Conservation (phyloP, 2,113 vertebrate species). For the Eonycteris spelaea region DNA sequence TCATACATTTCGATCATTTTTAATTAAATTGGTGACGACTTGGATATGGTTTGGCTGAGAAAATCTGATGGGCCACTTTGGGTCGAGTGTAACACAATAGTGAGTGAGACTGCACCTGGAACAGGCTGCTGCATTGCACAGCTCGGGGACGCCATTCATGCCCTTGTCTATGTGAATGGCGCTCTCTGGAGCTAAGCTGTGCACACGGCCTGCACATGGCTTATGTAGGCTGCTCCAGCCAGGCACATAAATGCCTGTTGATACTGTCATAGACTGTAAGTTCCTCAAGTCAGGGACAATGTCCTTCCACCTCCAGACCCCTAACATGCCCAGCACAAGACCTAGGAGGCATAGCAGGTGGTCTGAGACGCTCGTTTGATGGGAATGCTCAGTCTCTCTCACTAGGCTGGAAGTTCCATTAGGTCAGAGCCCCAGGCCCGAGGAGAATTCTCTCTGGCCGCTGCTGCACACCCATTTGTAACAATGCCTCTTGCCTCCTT, state of each 20-base stretch:
- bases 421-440: not conserved
- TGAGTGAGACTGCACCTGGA: not conserved
- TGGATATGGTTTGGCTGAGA: not conserved
- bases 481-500: conserved; percentile 59
- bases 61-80: not conserved
- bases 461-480: not conserved
- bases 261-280: not conserved
- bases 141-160: accelerated
- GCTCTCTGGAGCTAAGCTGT: not conserved
- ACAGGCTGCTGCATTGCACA: accelerated
- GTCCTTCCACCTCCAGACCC: not conserved
- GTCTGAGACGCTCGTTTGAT: not conserved
- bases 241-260: not conserved
- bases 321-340: not conserved
- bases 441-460: accelerated
- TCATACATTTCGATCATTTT: not conserved
- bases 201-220: not conserved
- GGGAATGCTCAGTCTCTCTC: not conserved
- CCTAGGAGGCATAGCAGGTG: not conserved
- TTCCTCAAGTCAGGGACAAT: not conserved
- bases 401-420: not conserved
- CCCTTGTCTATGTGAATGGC: not conserved
- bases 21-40: not conserved
- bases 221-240: not conserved
- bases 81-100: not conserved